Base-by-base conservation (phyloP, 2,888 invertebrate genomes). In the Drosophila paracracens region DNA sequence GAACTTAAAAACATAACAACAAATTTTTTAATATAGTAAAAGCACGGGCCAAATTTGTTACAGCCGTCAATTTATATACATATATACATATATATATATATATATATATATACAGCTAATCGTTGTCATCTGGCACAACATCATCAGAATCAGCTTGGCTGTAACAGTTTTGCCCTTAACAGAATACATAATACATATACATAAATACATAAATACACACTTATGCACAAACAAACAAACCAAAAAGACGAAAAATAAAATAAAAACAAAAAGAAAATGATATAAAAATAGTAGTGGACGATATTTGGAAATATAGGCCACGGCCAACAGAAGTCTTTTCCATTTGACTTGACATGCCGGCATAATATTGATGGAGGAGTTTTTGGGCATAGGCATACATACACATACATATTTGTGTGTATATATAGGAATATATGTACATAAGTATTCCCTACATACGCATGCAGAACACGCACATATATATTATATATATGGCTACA, bases 1-100 rank as follows among this genome's bases (percentile, higher is more conserved):
- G 53, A 54, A 69, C 86, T 90, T 83, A 88, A 88, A 83, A 88
- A 83, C 70, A 83, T 88, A 83, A 85, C 88, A 89, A 83, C 88
- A 83, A 88, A 79, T 48, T 38, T 21, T 16, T 53, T 43, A 43
- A 61, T 52, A 62, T 40, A 72, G 43, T 52, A 65, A 58, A 74
- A 79, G 74, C 59, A 50, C 29, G 52, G 54, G 31, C 51, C 61
- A 54, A 59, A 33, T 29, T n/a, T n/a, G 38, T 38, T 56, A 38
- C 56, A 56, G 36, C 56, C 13, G 1, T n/a, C 21, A 25, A n/a
- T 31, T 3, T 13, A 52, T 1, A 33, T 21, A 21, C 7, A 21
- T n/a, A n/a, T 8, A 31, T 21, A 31, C 0, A n/a, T 2, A 31
- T 18, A 10, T 21, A 21, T 16, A 29, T 18, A 16, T 25, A 27